Percentiles rank a stretch among this genome's conserved stretches.
Evolutionary conservation across 2,797 vertebrate species (phyloP).

Genomic region (Triplophysa bombifrons): DNA sequence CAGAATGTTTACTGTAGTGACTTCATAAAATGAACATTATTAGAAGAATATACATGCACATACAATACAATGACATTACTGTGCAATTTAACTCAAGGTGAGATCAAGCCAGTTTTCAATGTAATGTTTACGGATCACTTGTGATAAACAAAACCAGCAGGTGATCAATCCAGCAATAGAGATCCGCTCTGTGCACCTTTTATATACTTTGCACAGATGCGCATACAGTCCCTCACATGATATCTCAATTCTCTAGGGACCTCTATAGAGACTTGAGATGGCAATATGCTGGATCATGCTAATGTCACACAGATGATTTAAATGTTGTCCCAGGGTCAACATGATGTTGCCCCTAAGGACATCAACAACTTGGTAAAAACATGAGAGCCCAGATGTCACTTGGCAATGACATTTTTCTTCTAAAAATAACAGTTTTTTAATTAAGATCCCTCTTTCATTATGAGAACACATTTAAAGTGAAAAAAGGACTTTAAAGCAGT

Average conservation of each 20-base stretch:
- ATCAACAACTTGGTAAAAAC: too few species aligned
- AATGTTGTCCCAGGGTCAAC: too few species aligned
- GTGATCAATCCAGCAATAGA: not conserved
- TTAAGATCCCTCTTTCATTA: not conserved
- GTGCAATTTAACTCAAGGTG: too few species aligned
- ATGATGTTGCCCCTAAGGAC: too few species aligned
- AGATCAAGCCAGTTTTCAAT: not conserved
- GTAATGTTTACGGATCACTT: not conserved
- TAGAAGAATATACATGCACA: not conserved
- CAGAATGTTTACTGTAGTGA: too few species aligned
- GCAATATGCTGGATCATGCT: not conserved
- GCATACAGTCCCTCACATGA: not conserved
- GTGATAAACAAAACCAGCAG: not conserved
- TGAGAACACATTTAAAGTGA: not conserved
- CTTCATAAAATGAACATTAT: too few species aligned
- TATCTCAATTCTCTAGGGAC: not conserved
- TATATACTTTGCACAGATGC: not conserved
- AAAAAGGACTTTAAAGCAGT: not conserved
- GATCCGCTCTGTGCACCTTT: not conserved
- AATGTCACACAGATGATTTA: not conserved
- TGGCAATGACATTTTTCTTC: conserved; percentile 9
- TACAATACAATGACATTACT: not conserved
- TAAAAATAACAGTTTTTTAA: not conserved
- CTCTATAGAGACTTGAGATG: not conserved
- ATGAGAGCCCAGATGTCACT: not conserved